Percentiles rank a stretch among this genome's conserved stretches.
phyloP scores from a whole-genome alignment of 2,888 invertebrate species.

The Trichopoda pennipes region DNA sequence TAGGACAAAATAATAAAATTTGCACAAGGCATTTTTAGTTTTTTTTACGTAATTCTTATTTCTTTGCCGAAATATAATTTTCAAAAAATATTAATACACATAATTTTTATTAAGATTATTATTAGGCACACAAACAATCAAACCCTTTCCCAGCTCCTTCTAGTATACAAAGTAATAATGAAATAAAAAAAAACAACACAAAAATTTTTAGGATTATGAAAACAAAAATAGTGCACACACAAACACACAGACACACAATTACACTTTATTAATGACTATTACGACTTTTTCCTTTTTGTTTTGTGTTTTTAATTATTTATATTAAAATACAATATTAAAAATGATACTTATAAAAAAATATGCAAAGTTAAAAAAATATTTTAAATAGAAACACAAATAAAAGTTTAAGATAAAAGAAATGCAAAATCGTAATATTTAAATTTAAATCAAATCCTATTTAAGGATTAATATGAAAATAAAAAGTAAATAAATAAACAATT shows the following conservation, averaged over 20 bases:
- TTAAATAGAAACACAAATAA: conserved; percentile 70
- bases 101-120: conserved; percentile 24
- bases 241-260: conserved; percentile 13
- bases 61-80: conserved; percentile 1
- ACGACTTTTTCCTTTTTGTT: background rate
- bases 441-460: conserved; percentile 41
- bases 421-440: conserved; percentile 44
- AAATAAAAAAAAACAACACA: conserved; percentile 18
- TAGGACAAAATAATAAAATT: conserved; percentile 56
- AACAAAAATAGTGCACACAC: conserved; percentile 26
- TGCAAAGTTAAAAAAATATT: conserved; percentile 66
- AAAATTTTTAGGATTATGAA: conserved; percentile 19
- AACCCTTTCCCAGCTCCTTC: conserved; percentile 15
- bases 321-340: conserved; percentile 24
- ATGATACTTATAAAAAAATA: conserved; percentile 20
- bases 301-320: conserved; percentile 39
- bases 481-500: conserved; percentile 55
- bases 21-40: conserved; percentile 54
- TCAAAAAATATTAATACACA: background rate
- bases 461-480: conserved; percentile 52
- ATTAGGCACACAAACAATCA: conserved; percentile 43
- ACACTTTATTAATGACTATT: conserved; percentile 3
- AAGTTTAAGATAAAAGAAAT: conserved; percentile 26
- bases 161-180: conserved; percentile 27
- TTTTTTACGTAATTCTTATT: conserved; percentile 1